A percentile compares a stretch with the other conserved stretches of the same genome.
These are phyloP conservation scores for Miichthys miiuy DNA, from an alignment of 2,797 vertebrate genomes.

Conservation along the genomic window DNA sequence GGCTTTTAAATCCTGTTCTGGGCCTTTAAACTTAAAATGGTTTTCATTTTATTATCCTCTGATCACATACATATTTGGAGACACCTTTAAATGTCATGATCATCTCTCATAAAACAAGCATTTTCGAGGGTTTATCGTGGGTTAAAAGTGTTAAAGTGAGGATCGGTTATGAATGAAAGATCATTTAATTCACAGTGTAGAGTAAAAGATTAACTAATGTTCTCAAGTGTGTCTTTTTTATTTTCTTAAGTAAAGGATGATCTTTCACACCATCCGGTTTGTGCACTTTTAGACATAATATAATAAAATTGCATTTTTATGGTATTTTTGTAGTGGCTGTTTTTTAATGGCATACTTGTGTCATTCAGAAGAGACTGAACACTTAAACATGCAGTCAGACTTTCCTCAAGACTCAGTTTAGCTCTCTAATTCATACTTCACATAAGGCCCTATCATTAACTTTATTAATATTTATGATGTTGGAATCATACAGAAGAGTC, in stretches of 20 bases:
- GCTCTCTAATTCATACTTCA: neutral
- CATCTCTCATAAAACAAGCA: neutral
- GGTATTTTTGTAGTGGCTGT: neutral
- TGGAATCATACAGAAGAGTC: neutral
- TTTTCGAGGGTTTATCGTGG: neutral
- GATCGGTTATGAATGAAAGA: neutral
- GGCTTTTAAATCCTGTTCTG: conserved; percentile 17
- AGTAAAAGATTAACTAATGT: neutral
- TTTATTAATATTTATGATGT: conserved; percentile 1
- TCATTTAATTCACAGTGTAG: neutral
- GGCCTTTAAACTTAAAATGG: conserved; percentile 12
- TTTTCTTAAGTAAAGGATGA: neutral
- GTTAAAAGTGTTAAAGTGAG: conserved; percentile 1
- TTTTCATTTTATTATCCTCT: conserved; percentile 11
- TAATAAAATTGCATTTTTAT: neutral
- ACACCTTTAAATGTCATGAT: conserved; percentile 7
- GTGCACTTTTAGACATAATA: neutral
- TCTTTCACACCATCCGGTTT: neutral
- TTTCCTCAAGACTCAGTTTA: neutral
- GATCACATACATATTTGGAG: conserved; percentile 1
- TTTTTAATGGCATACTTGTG: neutral
- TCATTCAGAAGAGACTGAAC: conserved; percentile 1
- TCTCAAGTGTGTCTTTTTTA: neutral
- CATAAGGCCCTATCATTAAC: neutral
- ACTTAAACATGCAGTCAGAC: neutral